A percentile compares a stretch with the other conserved stretches of the same genome.
Evolutionary conservation across 1,140 invertebrate species (phyloP).

Genomic region (Stenopsyche tienmushanensis): DNA sequence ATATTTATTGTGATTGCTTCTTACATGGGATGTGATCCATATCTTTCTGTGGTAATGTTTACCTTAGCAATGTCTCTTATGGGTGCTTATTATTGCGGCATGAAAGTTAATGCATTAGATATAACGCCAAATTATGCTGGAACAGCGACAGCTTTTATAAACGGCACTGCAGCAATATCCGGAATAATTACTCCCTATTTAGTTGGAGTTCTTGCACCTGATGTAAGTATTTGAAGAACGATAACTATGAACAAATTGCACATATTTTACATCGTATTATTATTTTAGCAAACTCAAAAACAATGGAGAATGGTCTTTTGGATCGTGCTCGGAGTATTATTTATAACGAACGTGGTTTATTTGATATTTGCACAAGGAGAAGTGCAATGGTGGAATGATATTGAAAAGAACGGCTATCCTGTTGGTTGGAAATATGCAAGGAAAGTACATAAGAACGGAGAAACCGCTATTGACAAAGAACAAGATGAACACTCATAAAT

Average conservation of each 20-base stretch:
- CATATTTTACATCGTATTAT: too few relatives aligned
- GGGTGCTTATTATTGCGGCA: conserved; percentile 67
- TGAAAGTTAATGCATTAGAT: conserved; percentile 76
- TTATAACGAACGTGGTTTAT: conserved; percentile 66
- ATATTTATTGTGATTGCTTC: conserved; percentile 61
- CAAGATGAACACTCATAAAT: neutral
- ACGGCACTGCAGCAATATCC: conserved; percentile 74
- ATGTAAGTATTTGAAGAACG: conserved; percentile 58
- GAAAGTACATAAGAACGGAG: neutral
- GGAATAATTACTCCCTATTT: conserved; percentile 75
- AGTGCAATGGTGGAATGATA: conserved; percentile 64
- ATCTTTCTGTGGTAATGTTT: conserved; percentile 60
- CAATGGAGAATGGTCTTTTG: conserved; percentile 78
- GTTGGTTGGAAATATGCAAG: conserved; percentile 25
- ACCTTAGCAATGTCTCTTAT: conserved; percentile 69
- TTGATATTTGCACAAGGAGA: conserved; percentile 65
- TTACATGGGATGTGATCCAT: conserved; percentile 58
- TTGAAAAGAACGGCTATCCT: conserved; percentile 36
- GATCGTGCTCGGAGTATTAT: conserved; percentile 67
- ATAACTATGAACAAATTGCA: too few relatives aligned
- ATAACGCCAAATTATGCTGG: conserved; percentile 77
- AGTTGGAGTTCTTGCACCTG: conserved; percentile 72
- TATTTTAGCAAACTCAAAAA: conserved; percentile 11
- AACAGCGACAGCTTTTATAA: conserved; percentile 76
- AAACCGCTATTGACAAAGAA: too few relatives aligned